Percentiles rank a stretch among this genome's conserved stretches.
phyloP scores from a whole-genome alignment of 1,140 invertebrate genomes.

The Aphelenchoides fujianensis region DNA sequence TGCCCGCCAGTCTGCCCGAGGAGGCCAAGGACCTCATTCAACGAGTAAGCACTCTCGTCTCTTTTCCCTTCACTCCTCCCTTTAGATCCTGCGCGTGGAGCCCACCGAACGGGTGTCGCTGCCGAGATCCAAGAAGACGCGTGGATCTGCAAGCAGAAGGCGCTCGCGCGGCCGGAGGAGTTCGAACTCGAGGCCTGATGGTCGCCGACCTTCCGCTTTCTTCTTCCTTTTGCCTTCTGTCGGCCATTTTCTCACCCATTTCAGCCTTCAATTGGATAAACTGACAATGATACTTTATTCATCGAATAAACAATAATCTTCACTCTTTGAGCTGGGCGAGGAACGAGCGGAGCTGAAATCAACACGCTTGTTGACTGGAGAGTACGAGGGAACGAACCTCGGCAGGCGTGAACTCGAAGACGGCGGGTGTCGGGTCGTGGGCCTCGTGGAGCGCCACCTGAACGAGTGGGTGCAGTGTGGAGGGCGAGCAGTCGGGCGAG shows the following conservation, averaged over 20 bases:
- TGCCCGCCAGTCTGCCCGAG: conserved; percentile 4
- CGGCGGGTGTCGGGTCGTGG: background rate
- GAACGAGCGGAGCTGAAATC: background rate
- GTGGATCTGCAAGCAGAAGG: conserved; percentile 11
- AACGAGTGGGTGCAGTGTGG: background rate
- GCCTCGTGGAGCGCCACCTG: background rate
- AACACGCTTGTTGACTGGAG: background rate
- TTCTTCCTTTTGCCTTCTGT: background rate
- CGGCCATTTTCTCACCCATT: background rate
- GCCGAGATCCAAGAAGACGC: conserved; percentile 6
- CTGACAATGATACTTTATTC: background rate
- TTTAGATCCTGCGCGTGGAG: conserved; percentile 7
- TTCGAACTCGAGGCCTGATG: background rate
- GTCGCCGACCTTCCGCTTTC: background rate
- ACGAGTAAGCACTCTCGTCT: background rate
- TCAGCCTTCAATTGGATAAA: background rate
- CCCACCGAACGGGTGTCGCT: conserved; percentile 12
- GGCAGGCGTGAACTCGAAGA: conserved; percentile 14
- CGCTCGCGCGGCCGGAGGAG: background rate
- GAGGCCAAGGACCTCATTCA: conserved; percentile 2
- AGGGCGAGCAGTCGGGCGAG: background rate
- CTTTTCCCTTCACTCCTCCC: background rate
- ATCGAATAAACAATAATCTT: too few relatives aligned
- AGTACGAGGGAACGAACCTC: background rate
- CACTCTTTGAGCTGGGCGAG: background rate